Conservation (phyloP, 2,797 vertebrate species). For the Pseudomugil tenellus region DNA sequence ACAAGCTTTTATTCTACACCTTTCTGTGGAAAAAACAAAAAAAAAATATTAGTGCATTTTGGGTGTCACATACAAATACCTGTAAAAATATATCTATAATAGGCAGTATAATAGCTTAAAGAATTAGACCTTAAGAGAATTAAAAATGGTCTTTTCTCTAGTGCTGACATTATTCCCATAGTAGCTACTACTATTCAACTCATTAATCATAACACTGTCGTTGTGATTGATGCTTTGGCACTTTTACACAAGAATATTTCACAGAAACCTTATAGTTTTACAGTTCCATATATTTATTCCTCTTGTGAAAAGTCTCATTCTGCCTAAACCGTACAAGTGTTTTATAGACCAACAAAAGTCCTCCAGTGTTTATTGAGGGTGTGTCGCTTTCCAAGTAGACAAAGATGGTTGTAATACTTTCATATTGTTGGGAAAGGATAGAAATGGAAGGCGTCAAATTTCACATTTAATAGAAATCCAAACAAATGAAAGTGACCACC, state of each 20-base stretch:
- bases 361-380: conserved; percentile 63
- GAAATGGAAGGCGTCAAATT: conserved; percentile 54
- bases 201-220: conserved; percentile 64
- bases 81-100: too few relatives aligned
- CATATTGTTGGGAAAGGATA: conserved; percentile 49
- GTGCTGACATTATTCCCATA: conserved; percentile 10
- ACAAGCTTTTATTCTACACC: neutral
- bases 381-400: conserved; percentile 37
- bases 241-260: conserved; percentile 71
- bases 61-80: neutral
- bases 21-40: neutral
- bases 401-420: conserved; percentile 58
- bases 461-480: conserved; percentile 61
- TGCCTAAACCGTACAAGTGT: conserved; percentile 65
- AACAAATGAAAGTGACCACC: conserved; percentile 60
- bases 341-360: conserved; percentile 73
- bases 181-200: conserved; percentile 43
- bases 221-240: conserved; percentile 77
- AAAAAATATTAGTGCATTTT: neutral
- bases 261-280: conserved; percentile 79
- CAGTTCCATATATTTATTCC: conserved; percentile 60
- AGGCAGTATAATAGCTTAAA: too few relatives aligned
- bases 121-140: too few relatives aligned
- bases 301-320: conserved; percentile 53
- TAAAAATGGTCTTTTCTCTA: too few relatives aligned